Percentiles rank a stretch among this genome's conserved stretches.
These are phyloP conservation scores for Prietella phreatophila DNA, from an alignment of 2,113 vertebrate species.

Conservation along the genomic window DNA sequence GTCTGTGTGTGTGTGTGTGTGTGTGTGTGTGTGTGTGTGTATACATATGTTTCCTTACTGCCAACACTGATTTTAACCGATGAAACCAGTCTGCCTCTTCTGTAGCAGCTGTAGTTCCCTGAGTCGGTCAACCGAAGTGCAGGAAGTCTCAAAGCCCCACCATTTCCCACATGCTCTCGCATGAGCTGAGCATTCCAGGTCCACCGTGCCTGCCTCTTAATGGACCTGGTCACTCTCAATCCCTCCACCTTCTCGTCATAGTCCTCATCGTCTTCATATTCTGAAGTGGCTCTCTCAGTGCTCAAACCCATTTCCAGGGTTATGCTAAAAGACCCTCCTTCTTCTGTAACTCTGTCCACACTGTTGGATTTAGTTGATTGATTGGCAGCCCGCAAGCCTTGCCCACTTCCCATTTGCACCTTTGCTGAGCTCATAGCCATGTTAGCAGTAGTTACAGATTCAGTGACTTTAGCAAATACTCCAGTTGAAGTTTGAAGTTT, in stretches of 20 bases:
- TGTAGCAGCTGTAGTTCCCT: conserved; percentile 70
- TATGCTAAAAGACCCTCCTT: conserved; percentile 20
- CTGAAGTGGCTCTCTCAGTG: background rate
- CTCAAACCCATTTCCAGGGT: background rate
- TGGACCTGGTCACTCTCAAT: conserved; percentile 45
- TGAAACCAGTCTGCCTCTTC: conserved; percentile 56
- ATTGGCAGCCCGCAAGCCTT: conserved; percentile 5
- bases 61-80: conserved; percentile 61
- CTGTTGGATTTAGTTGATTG: conserved; percentile 31
- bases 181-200: conserved; percentile 52
- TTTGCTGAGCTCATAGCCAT: background rate
- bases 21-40: background rate
- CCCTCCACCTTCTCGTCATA: conserved; percentile 14
- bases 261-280: conserved; percentile 27
- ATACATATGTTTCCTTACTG: conserved; percentile 57
- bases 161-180: conserved; percentile 29
- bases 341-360: background rate
- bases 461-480: background rate
- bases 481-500: background rate
- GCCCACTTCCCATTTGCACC: background rate
- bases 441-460: background rate
- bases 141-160: conserved; percentile 56
- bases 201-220: conserved; percentile 57
- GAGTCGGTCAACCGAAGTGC: conserved; percentile 54
- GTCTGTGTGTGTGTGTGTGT: background rate